A percentile compares a stretch with the other conserved stretches of the same genome.
These are phyloP conservation scores for Thryonomys swinderianus DNA, from an alignment of 2,113 vertebrate species.

Conservation along the genomic window DNA sequence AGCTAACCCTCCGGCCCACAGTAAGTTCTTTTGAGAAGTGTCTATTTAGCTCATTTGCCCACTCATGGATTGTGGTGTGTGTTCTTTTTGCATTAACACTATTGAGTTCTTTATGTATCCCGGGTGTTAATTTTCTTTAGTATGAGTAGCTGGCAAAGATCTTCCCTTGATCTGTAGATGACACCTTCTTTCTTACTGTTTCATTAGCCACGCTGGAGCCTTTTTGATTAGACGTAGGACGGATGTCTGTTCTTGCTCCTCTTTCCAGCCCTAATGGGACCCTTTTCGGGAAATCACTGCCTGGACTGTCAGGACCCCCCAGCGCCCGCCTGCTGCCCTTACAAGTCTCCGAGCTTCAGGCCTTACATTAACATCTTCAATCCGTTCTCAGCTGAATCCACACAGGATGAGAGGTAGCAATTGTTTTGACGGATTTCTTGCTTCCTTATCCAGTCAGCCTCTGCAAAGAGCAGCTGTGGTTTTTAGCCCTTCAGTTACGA, in stretches of 20 bases:
- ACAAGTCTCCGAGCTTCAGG: neutral
- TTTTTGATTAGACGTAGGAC: neutral
- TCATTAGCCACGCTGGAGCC: neutral
- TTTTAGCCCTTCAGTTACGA: neutral
- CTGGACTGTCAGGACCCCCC: neutral
- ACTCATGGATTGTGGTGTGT: neutral
- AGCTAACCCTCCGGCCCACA: too few species aligned
- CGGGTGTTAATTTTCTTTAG: neutral
- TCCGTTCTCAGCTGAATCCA: neutral
- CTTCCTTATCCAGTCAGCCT: neutral
- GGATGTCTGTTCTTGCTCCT: neutral
- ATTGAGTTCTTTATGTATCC: neutral
- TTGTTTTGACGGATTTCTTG: neutral
- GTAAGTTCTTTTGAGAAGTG: neutral
- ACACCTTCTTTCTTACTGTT: neutral
- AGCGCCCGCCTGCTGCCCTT: neutral
- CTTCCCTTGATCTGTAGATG: neutral
- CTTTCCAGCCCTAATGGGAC: neutral
- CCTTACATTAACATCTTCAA: neutral
- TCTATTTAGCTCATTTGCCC: neutral
- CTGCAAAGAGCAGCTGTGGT: neutral
- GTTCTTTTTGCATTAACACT: neutral
- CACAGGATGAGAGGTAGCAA: neutral
- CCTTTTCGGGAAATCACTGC: neutral
- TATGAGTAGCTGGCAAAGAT: neutral